A percentile compares a stretch with the other conserved stretches of the same genome.
Conservation (phyloP, 2,113 vertebrate genomes). For the Chaetura pelagica region DNA sequence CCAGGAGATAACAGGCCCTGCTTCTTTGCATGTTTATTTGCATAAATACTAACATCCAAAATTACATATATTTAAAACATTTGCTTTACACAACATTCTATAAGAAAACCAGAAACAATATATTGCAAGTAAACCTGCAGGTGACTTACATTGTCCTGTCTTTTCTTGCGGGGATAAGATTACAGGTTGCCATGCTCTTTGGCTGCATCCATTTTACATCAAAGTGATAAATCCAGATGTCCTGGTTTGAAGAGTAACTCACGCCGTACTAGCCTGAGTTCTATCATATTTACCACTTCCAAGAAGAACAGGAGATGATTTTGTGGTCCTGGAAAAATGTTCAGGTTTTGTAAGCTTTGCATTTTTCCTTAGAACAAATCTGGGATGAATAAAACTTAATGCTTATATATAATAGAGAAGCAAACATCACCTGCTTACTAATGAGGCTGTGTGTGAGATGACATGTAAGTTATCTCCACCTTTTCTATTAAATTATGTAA, state of each 20-base stretch:
- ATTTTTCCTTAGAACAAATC: not conserved
- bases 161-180: not conserved
- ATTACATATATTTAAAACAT: not conserved
- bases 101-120: not conserved
- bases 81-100: not conserved
- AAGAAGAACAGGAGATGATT: not conserved
- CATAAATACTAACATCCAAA: constrained; percentile 12
- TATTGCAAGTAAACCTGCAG: not conserved
- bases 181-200: not conserved
- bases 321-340: not conserved
- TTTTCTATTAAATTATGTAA: not conserved
- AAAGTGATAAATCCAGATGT: not conserved
- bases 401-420: not conserved
- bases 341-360: not conserved
- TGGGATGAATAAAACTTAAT: no score
- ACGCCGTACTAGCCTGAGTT: not conserved
- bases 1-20: not conserved
- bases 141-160: not conserved
- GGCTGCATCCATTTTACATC: not conserved
- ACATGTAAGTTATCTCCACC: not conserved
- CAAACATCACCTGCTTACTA: not conserved
- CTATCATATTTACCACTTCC: not conserved
- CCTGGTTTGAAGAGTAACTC: not conserved
- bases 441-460: not conserved
- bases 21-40: constrained; percentile 51